A percentile compares a stretch with the other conserved stretches of the same genome.
Conservation (phyloP, 2,888 invertebrate species). For the Sinelater perroti region DNA sequence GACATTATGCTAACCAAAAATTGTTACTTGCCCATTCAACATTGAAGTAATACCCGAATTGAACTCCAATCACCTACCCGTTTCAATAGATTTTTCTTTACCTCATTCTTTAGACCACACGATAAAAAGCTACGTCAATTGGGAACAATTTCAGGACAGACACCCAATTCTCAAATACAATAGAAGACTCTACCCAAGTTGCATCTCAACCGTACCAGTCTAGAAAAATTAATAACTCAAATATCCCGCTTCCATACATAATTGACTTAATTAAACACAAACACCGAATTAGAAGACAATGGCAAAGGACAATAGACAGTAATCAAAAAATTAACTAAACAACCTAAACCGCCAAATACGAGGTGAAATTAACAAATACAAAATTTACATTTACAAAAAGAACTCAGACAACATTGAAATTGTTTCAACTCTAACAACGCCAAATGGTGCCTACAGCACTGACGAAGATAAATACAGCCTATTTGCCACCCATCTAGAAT, state of each 20-base stretch:
- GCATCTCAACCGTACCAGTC: constrained; percentile 1
- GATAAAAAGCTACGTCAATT: no score
- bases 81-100: no score
- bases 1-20: no score
- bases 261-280: constrained; percentile 3
- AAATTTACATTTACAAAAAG: constrained; percentile 10
- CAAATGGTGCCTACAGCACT: background rate
- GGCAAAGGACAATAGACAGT: background rate
- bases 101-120: no score
- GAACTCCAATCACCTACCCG: no score
- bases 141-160: constrained; percentile 6
- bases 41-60: no score
- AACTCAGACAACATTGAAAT: constrained; percentile 4
- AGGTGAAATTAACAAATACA: constrained; percentile 11
- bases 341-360: constrained; percentile 10
- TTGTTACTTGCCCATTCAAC: no score
- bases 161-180: constrained; percentile 5
- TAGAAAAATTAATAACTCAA: constrained; percentile 1
- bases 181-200: constrained; percentile 2
- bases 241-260: constrained; percentile 2
- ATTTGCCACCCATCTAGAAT: background rate
- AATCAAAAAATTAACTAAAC: constrained; percentile 5
- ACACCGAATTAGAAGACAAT: constrained; percentile 6
- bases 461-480: constrained; percentile 4
- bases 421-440: constrained; percentile 6